phyloP scores from a whole-genome alignment of 1,140 invertebrate species.

The Ctenoplectra terminalis region DNA sequence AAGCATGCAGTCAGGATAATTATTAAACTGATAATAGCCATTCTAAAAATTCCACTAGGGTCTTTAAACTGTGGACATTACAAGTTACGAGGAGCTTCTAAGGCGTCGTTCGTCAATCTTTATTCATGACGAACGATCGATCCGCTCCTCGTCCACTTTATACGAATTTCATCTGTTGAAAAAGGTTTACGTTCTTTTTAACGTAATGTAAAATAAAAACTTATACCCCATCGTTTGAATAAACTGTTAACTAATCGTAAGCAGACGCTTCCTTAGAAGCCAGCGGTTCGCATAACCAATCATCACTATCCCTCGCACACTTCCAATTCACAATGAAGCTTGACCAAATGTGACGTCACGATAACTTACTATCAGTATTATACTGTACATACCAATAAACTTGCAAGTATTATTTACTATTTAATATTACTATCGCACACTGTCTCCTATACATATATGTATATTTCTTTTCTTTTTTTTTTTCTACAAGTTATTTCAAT shows the following conservation, averaged over 20 bases:
- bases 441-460: too few relatives aligned
- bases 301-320: background rate
- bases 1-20: conserved; percentile 37
- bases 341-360: background rate
- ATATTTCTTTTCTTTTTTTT: too few relatives aligned
- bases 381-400: too few relatives aligned
- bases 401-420: too few relatives aligned
- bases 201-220: background rate
- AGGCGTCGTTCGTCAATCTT: conserved; percentile 18
- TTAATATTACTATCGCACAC: too few relatives aligned
- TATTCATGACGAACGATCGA: conserved; percentile 39
- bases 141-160: conserved; percentile 13
- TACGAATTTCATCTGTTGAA: background rate
- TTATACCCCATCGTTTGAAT: background rate
- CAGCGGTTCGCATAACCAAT: conserved; percentile 13
- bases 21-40: conserved; percentile 51
- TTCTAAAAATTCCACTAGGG: too few relatives aligned
- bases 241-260: conserved; percentile 15
- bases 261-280: conserved; percentile 15
- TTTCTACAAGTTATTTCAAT: too few relatives aligned
- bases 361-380: background rate
- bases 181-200: background rate
- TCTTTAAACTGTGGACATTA: conserved; percentile 10
- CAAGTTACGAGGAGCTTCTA: background rate
- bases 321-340: conserved; percentile 22